phyloP scores from a whole-genome alignment of 2,113 vertebrate species.

The Copsychus sechellarum region DNA sequence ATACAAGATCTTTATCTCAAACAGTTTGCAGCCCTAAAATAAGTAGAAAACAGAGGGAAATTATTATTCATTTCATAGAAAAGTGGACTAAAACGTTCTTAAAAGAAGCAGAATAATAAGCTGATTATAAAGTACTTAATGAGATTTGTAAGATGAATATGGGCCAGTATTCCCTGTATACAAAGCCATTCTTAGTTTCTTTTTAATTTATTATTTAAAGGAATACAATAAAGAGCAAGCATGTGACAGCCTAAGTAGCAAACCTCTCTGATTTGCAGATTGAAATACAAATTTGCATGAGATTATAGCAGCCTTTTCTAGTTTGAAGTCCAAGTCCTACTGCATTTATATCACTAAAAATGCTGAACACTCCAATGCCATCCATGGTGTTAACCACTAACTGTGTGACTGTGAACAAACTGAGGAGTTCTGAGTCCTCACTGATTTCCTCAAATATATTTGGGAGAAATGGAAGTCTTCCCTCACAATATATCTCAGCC shows the following conservation, averaged over 20 bases:
- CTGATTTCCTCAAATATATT: neutral
- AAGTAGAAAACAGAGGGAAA: slow-evolving; percentile 1
- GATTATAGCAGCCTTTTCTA: neutral
- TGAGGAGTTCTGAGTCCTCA: neutral
- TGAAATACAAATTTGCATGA: neutral
- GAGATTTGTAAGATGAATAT: slow-evolving; percentile 60
- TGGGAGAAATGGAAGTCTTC: neutral
- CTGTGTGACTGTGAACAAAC: neutral
- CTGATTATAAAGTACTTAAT: slow-evolving; percentile 66
- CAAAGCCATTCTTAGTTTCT: slow-evolving; percentile 37
- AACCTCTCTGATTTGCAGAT: neutral
- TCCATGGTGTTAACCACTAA: neutral
- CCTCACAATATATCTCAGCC: neutral
- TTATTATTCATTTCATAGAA: neutral
- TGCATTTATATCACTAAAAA: neutral
- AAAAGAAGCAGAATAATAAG: slow-evolving; percentile 60
- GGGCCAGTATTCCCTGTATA: slow-evolving; percentile 37
- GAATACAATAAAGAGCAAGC: neutral
- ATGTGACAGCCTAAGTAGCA: slow-evolving; percentile 38
- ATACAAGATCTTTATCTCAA: neutral
- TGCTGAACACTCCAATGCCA: neutral
- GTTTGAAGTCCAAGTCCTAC: neutral
- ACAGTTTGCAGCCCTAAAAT: neutral
- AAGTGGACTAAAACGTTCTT: slow-evolving; percentile 34
- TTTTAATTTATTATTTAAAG: slow-evolving; percentile 35